Conservation (phyloP, 1,140 invertebrate species). For the Cherax destructor region DNA sequence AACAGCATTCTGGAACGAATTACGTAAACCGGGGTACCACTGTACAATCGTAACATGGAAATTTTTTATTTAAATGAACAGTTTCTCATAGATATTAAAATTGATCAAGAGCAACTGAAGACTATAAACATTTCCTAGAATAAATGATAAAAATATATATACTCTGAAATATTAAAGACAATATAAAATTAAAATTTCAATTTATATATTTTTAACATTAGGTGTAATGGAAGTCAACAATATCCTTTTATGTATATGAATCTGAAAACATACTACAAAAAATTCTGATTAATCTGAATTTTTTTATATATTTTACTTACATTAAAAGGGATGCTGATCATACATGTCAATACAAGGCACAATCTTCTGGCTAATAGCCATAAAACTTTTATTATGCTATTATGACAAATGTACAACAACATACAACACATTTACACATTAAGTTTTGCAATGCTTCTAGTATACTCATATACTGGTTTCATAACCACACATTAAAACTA, state of each 20-base stretch:
- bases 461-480: background rate
- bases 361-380: background rate
- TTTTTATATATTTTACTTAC: background rate
- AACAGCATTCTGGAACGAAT: no score
- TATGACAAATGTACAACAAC: background rate
- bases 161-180: no score
- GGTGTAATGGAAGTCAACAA: background rate
- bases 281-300: background rate
- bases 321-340: background rate
- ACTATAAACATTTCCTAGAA: no score
- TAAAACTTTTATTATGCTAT: background rate
- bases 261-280: background rate
- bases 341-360: slow-evolving; percentile 2
- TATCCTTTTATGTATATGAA: background rate
- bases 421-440: background rate
- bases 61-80: no score
- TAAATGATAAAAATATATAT: no score
- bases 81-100: no score
- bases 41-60: no score
- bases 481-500: background rate
- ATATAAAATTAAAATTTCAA: background rate
- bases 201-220: background rate
- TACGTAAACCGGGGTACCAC: no score
- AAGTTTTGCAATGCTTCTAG: background rate
- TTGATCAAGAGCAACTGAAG: no score